Percentiles rank a stretch among this genome's conserved stretches.
Evolutionary conservation across 2,113 vertebrate genomes (phyloP).

Genomic region (Casuarius casuarius): DNA sequence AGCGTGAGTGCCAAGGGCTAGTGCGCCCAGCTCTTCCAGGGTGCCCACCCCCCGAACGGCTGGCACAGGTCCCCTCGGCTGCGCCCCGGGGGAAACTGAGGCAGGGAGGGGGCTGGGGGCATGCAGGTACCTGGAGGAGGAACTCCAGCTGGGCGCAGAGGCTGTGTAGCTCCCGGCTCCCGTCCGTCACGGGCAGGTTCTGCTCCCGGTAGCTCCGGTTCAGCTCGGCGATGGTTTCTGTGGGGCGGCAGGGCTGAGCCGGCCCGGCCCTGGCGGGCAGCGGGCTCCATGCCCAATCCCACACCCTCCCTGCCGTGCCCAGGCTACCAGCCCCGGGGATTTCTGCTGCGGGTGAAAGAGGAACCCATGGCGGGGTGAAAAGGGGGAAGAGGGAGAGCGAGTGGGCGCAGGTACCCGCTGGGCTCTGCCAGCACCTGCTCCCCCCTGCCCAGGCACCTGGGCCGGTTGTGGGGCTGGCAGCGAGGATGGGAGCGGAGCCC

Average conservation of each 20-base stretch:
- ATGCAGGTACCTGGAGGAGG: conserved; percentile 75
- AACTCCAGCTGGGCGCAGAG: conserved; percentile 80
- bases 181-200: conserved; percentile 64
- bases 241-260: neutral
- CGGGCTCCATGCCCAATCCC: neutral
- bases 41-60: rapidly evolving
- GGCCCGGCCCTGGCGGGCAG: neutral
- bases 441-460: neutral
- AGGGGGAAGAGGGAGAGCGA: neutral
- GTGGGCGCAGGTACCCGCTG: neutral
- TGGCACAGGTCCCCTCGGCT: rapidly evolving
- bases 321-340: rapidly evolving
- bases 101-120: neutral
- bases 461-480: neutral
- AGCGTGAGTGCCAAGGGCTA: neutral
- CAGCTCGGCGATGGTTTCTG: conserved; percentile 67
- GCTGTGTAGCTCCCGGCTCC: conserved; percentile 74
- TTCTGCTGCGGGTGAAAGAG: neutral
- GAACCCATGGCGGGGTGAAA: neutral
- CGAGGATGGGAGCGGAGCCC: neutral
- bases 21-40: too few relatives aligned
- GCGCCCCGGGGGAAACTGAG: neutral
- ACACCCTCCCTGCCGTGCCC: neutral
- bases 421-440: rapidly evolving
- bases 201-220: conserved; percentile 37